These are phyloP conservation scores for Galerucella pusilla DNA, from an alignment of 2,888 invertebrate species.

Conservation along the genomic window DNA sequence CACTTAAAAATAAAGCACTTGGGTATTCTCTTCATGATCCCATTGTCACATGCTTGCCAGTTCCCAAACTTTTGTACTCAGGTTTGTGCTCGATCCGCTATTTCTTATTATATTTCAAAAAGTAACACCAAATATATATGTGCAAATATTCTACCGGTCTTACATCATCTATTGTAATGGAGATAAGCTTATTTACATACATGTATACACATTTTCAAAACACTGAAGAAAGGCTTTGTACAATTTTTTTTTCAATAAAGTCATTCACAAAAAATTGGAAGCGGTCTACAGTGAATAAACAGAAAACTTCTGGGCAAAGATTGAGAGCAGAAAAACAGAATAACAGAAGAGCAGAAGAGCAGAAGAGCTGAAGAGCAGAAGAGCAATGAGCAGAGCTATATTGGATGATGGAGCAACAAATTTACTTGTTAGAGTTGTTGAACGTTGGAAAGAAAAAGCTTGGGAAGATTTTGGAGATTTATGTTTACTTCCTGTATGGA, in stretches of 20 bases:
- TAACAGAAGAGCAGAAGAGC: too few relatives aligned
- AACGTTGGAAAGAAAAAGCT: too few relatives aligned
- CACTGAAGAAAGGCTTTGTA: slow-evolving; percentile 27
- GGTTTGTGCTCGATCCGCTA: slow-evolving; percentile 59
- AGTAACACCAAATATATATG: slow-evolving; percentile 61
- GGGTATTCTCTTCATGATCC: slow-evolving; percentile 64
- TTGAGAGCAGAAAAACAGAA: too few relatives aligned
- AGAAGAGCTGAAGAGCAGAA: too few relatives aligned
- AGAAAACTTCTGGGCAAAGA: too few relatives aligned
- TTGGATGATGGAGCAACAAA: too few relatives aligned
- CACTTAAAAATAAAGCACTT: slow-evolving; percentile 64
- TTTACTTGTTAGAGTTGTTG: too few relatives aligned
- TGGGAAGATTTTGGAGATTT: too few relatives aligned
- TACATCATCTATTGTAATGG: slow-evolving; percentile 60
- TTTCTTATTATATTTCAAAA: slow-evolving; percentile 58
- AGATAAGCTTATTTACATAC: slow-evolving; percentile 62
- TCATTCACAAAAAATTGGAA: not conserved
- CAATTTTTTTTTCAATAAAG: slow-evolving; percentile 12
- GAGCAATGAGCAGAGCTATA: too few relatives aligned
- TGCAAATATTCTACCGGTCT: slow-evolving; percentile 58
- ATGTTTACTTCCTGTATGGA: too few relatives aligned
- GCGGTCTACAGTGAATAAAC: too few relatives aligned
- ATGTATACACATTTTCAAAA: slow-evolving; percentile 43
- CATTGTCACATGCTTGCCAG: slow-evolving; percentile 59
- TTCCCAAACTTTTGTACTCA: slow-evolving; percentile 64